phyloP scores from a whole-genome alignment of 2,113 vertebrate species.

The Sinosuthora webbiana region DNA sequence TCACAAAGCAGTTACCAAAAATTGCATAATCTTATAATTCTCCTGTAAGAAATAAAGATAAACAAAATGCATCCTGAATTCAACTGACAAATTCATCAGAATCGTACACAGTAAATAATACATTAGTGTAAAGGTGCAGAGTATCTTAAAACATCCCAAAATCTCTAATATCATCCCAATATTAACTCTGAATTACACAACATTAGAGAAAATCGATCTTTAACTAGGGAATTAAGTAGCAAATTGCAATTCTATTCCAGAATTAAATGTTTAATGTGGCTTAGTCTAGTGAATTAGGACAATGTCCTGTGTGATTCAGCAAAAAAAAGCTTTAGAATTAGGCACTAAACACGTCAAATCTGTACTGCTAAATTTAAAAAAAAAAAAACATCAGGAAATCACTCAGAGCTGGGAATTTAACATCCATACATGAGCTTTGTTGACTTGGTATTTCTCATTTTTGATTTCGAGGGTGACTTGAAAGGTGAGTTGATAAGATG shows the following conservation, averaged over 20 bases:
- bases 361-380: background rate
- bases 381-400: background rate
- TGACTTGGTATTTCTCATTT: background rate
- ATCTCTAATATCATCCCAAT: background rate
- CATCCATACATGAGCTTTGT: background rate
- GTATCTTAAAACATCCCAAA: background rate
- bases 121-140: background rate
- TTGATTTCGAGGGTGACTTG: background rate
- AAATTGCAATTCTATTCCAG: background rate
- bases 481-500: background rate
- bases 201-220: slow-evolving; percentile 13
- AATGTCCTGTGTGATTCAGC: background rate
- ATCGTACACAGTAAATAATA: background rate
- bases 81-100: slow-evolving; percentile 13
- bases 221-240: background rate
- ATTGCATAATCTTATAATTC: background rate
- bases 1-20: slow-evolving; percentile 7
- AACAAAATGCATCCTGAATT: slow-evolving; percentile 16
- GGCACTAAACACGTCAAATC: background rate
- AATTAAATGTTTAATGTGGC: background rate
- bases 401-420: background rate
- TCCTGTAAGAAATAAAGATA: background rate
- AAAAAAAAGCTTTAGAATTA: slow-evolving; percentile 22
- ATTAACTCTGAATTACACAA: slow-evolving; percentile 1
- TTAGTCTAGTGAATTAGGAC: background rate